Conservation (phyloP, 2,888 invertebrate genomes). For the Temnothorax ravouxi region DNA sequence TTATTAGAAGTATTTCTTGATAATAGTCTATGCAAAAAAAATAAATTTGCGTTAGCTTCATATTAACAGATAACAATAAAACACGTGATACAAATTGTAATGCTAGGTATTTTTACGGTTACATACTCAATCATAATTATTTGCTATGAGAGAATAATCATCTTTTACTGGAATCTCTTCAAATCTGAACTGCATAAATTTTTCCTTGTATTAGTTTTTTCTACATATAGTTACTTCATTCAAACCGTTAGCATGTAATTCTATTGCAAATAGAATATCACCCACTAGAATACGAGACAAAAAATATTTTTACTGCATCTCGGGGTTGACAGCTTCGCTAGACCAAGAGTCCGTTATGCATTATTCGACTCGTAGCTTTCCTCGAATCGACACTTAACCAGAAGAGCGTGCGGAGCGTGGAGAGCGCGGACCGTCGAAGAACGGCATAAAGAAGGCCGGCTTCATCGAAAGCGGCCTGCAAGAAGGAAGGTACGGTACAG, state of each 20-base stretch:
- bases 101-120: background rate
- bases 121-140: background rate
- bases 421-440: conserved; percentile 61
- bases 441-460: conserved; percentile 68
- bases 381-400: conserved; percentile 67
- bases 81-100: background rate
- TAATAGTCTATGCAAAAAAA: background rate
- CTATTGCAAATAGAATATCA: background rate
- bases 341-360: conserved; percentile 60
- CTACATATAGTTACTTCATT: background rate
- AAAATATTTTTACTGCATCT: conserved; percentile 6
- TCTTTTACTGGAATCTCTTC: background rate
- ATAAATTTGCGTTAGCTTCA: background rate
- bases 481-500: conserved; percentile 78
- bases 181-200: background rate
- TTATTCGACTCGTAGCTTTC: conserved; percentile 64
- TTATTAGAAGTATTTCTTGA: background rate
- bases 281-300: background rate
- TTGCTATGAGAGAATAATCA: background rate
- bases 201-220: background rate
- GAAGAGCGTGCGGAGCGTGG: conserved; percentile 51
- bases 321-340: conserved; percentile 38
- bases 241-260: background rate
- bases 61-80: background rate
- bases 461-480: conserved; percentile 76